These are phyloP conservation scores for Characodon lateralis DNA, from an alignment of 2,797 vertebrate genomes.

Conservation along the genomic window DNA sequence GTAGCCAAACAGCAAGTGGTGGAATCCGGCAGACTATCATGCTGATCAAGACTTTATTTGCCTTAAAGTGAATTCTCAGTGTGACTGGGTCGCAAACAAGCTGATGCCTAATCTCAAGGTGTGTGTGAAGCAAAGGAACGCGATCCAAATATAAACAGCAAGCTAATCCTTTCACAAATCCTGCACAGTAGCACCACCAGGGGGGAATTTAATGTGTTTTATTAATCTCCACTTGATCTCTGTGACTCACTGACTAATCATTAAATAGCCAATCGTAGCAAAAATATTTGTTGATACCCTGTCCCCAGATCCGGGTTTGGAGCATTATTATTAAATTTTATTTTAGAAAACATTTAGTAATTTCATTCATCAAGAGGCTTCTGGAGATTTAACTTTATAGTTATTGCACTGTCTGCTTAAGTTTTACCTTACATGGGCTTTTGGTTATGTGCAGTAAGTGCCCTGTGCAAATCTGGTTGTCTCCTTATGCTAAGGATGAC, in stretches of 20 bases:
- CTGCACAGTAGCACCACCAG: conserved; percentile 9
- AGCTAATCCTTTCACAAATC: conserved; percentile 44
- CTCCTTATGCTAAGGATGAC: background rate
- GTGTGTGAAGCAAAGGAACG: conserved; percentile 33
- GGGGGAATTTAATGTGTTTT: conserved; percentile 28
- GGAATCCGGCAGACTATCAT: conserved; percentile 19
- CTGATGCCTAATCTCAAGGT: conserved; percentile 52
- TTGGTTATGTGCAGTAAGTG: background rate
- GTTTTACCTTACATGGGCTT: too few species aligned
- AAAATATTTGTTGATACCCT: conserved; percentile 2
- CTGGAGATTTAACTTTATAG: background rate
- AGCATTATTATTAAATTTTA: conserved; percentile 3
- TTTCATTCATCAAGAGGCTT: background rate
- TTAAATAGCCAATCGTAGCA: conserved; percentile 13
- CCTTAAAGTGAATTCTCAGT: conserved; percentile 61
- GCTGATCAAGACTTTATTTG: conserved; percentile 59
- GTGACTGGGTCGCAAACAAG: conserved; percentile 54
- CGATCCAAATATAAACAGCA: conserved; percentile 48
- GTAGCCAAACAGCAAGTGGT: conserved; percentile 29
- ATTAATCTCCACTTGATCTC: conserved; percentile 51
- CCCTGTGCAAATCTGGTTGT: background rate
- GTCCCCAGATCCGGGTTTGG: conserved; percentile 1
- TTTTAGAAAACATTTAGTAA: conserved; percentile 2
- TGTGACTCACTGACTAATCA: conserved; percentile 27
- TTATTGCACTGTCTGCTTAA: background rate